Conservation (phyloP, 2,888 invertebrate species). For the Enchytraeus crypticus region DNA sequence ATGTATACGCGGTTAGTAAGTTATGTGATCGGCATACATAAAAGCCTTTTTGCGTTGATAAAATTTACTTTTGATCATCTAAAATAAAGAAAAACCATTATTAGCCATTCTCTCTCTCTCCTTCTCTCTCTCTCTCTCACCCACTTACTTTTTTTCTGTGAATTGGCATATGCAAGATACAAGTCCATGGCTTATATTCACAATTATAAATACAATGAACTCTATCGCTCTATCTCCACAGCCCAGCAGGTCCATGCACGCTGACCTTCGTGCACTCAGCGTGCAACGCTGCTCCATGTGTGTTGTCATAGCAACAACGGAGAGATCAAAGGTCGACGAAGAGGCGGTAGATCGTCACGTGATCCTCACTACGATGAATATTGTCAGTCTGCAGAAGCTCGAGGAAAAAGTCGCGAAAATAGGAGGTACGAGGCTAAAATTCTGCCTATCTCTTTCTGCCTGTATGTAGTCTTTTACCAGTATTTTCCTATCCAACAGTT, state of each 20-base stretch:
- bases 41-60: background rate
- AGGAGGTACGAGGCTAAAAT: background rate
- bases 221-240: too few relatives aligned
- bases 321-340: constrained; percentile 10
- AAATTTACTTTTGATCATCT: background rate
- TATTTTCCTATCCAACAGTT: too few relatives aligned
- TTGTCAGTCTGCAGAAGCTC: constrained; percentile 7
- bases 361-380: constrained; percentile 22
- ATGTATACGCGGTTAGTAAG: constrained; percentile 15
- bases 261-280: constrained; percentile 15
- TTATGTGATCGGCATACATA: background rate
- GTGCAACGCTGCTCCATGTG: constrained; percentile 18
- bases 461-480: too few relatives aligned
- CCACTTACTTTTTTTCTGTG: too few relatives aligned
- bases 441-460: too few relatives aligned
- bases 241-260: constrained; percentile 9
- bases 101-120: too few relatives aligned
- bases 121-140: too few relatives aligned
- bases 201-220: too few relatives aligned
- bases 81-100: background rate
- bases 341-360: constrained; percentile 18
- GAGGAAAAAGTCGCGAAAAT: background rate
- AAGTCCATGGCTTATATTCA: too few relatives aligned
- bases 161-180: too few relatives aligned
- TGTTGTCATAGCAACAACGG: constrained; percentile 18